Conservation (phyloP, 2,888 invertebrate species). For the Leptinotarsa haldemani region DNA sequence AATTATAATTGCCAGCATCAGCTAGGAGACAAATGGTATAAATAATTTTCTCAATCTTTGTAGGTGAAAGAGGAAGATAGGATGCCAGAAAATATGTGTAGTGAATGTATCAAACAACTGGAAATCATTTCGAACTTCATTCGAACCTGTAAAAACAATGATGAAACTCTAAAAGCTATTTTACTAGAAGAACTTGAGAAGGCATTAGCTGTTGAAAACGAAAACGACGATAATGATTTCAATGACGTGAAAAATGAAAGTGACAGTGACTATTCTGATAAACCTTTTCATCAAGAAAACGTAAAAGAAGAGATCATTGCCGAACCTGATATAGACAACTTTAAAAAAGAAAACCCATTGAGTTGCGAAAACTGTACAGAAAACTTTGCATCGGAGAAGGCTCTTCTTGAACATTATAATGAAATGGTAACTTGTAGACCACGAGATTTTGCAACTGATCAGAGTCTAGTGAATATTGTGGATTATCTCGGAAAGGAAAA, state of each 20-base stretch:
- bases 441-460: constrained; percentile 20
- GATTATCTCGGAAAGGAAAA: constrained; percentile 39
- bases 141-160: constrained; percentile 39
- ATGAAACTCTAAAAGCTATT: constrained; percentile 34
- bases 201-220: constrained; percentile 24
- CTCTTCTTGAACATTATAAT: constrained; percentile 41
- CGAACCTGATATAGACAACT: constrained; percentile 37
- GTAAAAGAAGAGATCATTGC: constrained; percentile 41
- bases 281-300: constrained; percentile 33
- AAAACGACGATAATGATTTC: constrained; percentile 24
- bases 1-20: neutral
- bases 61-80: constrained; percentile 43
- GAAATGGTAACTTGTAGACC: constrained; percentile 38
- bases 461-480: constrained; percentile 33
- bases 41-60: constrained; percentile 23
- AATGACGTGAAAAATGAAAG: constrained; percentile 40
- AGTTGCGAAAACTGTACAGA: constrained; percentile 42
- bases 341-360: constrained; percentile 30
- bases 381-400: constrained; percentile 32
- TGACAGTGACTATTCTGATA: constrained; percentile 23
- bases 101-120: constrained; percentile 39
- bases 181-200: constrained; percentile 36
- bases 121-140: constrained; percentile 39
- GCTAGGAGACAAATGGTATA: neutral
- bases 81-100: constrained; percentile 45